phyloP scores from a whole-genome alignment of 2,113 vertebrate species.

The Brienomyrus longianalis region DNA sequence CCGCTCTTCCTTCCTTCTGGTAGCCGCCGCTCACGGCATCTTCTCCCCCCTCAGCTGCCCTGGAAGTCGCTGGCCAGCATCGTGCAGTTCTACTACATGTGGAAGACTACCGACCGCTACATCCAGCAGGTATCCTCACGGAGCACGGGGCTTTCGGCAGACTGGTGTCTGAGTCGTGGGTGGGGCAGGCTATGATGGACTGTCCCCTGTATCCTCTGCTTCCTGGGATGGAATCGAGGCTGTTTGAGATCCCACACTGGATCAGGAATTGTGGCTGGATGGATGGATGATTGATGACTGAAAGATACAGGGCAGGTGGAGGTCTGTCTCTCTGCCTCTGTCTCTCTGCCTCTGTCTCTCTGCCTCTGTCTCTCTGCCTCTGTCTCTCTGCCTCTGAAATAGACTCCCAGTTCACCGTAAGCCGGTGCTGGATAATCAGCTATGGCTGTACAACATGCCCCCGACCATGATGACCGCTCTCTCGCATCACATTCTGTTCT shows the following conservation, averaged over 20 bases:
- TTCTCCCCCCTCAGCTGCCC: slow-evolving; percentile 63
- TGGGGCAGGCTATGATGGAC: neutral
- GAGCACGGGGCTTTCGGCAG: neutral
- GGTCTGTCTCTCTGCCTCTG: neutral
- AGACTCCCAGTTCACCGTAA: neutral
- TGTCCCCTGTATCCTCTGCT: neutral
- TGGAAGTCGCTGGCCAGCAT: slow-evolving; percentile 93
- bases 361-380: too few relatives aligned
- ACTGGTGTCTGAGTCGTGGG: too few relatives aligned
- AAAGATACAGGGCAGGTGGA: neutral
- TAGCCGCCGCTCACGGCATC: neutral
- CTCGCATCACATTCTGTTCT: neutral
- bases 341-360: neutral
- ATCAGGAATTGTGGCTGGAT: neutral
- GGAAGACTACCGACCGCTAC: slow-evolving; percentile 92
- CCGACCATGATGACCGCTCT: neutral
- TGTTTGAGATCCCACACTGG: neutral
- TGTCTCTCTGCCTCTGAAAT: neutral
- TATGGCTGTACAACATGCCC: neutral
- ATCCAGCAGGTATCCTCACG: slow-evolving; percentile 74
- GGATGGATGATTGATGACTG: neutral
- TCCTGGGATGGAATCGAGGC: neutral
- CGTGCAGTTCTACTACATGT: slow-evolving; percentile 95
- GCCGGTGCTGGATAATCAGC: neutral
- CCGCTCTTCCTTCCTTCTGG: neutral